Percentiles rank a stretch among this genome's conserved stretches.
These are phyloP conservation scores for Drosophila tanythrix DNA, from an alignment of 2,888 invertebrate genomes.

Conservation along the genomic window DNA sequence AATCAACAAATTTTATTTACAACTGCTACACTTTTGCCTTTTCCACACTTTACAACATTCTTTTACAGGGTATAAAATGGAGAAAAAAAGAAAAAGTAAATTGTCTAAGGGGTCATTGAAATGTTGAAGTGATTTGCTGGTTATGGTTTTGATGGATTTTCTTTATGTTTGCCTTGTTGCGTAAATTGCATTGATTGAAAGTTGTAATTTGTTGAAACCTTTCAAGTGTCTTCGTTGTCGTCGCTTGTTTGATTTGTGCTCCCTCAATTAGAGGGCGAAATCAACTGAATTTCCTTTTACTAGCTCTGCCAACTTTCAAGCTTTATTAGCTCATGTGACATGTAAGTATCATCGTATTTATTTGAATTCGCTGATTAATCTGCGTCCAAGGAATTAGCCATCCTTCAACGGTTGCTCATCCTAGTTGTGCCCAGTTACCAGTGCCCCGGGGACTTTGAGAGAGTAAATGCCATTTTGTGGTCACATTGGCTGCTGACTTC, in stretches of 20 bases:
- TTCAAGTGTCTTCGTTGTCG: constrained; percentile 33
- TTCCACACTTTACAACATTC: background rate
- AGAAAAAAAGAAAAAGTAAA: background rate
- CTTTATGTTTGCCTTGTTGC: constrained; percentile 38
- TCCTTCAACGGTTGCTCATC: constrained; percentile 9
- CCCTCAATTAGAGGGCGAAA: constrained; percentile 55
- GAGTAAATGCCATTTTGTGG: constrained; percentile 68
- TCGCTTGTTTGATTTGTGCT: constrained; percentile 2
- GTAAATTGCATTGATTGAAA: constrained; percentile 71
- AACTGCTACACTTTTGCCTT: background rate
- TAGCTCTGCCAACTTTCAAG: background rate
- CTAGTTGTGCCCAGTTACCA: constrained; percentile 10
- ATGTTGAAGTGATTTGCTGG: constrained; percentile 49
- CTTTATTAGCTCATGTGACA: constrained; percentile 42
- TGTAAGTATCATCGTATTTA: constrained; percentile 32
- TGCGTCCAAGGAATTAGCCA: constrained; percentile 71
- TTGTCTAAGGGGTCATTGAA: constrained; percentile 36
- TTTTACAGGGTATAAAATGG: constrained; percentile 8
- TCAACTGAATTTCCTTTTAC: constrained; percentile 2
- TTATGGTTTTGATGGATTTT: constrained; percentile 79
- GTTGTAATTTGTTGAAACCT: constrained; percentile 67
- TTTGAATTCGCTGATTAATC: constrained; percentile 77
- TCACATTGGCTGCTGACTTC: constrained; percentile 36
- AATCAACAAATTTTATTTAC: background rate
- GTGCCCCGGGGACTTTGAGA: constrained; percentile 17